Percentiles rank a stretch among this genome's conserved stretches.
phyloP scores from a whole-genome alignment of 2,888 invertebrate genomes.

The Leucophenga maculata region DNA sequence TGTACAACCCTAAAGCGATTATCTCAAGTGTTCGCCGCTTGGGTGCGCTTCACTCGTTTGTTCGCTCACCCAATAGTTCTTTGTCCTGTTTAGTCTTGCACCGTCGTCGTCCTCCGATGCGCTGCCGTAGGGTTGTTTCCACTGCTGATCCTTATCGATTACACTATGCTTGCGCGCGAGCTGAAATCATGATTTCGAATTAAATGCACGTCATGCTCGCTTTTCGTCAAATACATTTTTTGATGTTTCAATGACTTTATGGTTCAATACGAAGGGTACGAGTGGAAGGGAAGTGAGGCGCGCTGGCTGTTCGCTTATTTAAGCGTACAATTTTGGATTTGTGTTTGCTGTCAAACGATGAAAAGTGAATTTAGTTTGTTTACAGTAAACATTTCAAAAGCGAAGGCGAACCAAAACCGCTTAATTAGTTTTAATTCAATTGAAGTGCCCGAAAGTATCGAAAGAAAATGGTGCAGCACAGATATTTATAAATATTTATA shows the following conservation, averaged over 20 bases:
- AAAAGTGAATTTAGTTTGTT: slow-evolving; percentile 42
- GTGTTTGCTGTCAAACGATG: slow-evolving; percentile 34
- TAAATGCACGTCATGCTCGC: slow-evolving; percentile 71
- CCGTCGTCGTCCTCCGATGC: slow-evolving; percentile 16
- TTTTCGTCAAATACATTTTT: slow-evolving; percentile 60
- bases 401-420: not conserved
- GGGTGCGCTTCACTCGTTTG: slow-evolving; percentile 41
- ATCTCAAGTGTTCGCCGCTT: slow-evolving; percentile 64
- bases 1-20: slow-evolving; percentile 69
- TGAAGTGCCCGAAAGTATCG: not conserved
- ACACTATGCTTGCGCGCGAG: slow-evolving; percentile 56
- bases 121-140: slow-evolving; percentile 26
- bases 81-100: slow-evolving; percentile 21
- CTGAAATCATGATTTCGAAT: slow-evolving; percentile 71
- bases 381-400: slow-evolving; percentile 46
- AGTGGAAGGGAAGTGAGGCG: not conserved
- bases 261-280: not conserved
- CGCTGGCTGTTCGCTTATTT: not conserved
- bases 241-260: slow-evolving; percentile 56
- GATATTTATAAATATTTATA: not conserved
- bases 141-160: slow-evolving; percentile 69
- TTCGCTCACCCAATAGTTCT: slow-evolving; percentile 21
- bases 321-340: slow-evolving; percentile 27
- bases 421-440: slow-evolving; percentile 12
- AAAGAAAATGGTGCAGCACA: not conserved